Base-by-base conservation (phyloP, 1,140 invertebrate genomes). In the Apolygus lucorum region DNA sequence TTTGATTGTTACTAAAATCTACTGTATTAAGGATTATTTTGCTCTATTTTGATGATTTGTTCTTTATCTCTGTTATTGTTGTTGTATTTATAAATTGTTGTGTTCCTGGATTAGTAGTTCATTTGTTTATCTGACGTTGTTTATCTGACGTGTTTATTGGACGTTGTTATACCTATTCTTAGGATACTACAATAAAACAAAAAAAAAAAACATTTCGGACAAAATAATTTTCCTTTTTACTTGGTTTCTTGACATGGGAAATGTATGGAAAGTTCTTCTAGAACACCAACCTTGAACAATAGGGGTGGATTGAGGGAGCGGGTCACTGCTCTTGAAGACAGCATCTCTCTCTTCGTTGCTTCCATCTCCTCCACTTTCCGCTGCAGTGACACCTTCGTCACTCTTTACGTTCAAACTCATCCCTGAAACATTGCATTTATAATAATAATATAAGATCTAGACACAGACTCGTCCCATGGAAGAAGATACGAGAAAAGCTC, bases 311-410 rank as follows among this genome's bases (percentile, higher is more conserved):
- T 79, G 74, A 2, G 87, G 84, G 26, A 90, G 75, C 22, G 82
- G 79, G 70, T 81, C 80, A 75, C 88, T 90, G 4, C 84, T 82
- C 42, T 85, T 80, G 26, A 91, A 77, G 2, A 90, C 88, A 24
- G 88, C 87, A 75, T 82, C 84, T 17, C 4, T 42, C 4, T 8
- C 17, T 70, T 87, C 83, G 4, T 42, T 17, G 17, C n/a, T n/a
- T n/a, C 4, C 34, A 17, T 42, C 34, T 4, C 17, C 17, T 42
- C 17, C 34, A 42, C 34, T 4, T 42, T 42, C 4, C 34, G 34
- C 34, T 4, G 17, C 34, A 17, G 34, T 42, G 4, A 4, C 34
- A 8, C 4, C 4, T 42, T 4, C 4, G 34, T 8, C 34, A 17
- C 17, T 42, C 34, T 17, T 17, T 42, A 8, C 34, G 17, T 4